These are phyloP conservation scores for Tylochromis polylepis DNA, from an alignment of 2,113 vertebrate species.

Conservation along the genomic window DNA sequence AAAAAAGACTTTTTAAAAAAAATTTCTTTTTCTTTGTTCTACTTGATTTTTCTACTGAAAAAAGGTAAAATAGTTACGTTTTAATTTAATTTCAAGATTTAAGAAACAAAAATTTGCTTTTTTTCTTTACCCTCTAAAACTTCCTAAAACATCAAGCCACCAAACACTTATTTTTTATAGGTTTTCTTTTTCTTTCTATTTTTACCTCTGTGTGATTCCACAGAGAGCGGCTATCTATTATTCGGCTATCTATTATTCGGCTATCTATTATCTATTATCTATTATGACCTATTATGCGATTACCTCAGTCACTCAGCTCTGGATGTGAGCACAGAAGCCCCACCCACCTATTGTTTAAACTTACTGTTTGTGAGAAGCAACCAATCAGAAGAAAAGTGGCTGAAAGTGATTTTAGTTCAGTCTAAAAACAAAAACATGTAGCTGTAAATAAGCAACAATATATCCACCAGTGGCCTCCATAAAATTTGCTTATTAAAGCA, in stretches of 20 bases:
- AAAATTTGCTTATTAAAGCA: neutral
- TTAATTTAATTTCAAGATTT: neutral
- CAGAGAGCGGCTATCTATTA: neutral
- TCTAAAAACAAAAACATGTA: neutral
- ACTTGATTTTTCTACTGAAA: neutral
- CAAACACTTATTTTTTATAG: neutral
- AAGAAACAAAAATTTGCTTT: neutral
- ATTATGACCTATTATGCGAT: neutral
- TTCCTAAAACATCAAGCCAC: neutral
- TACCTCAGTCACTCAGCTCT: neutral
- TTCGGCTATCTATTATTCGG: too few relatives aligned
- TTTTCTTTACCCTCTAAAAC: neutral
- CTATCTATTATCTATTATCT: too few relatives aligned
- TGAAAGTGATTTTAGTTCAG: neutral
- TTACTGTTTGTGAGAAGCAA: neutral
- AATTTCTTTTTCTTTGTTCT: neutral
- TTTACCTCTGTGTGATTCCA: neutral
- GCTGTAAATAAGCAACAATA: neutral
- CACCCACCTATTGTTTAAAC: neutral
- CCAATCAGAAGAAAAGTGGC: neutral
- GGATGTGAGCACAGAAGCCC: neutral
- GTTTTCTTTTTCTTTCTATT: neutral
- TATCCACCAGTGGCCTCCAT: neutral
- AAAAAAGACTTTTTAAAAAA: too few relatives aligned
- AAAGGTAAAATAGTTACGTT: neutral